A percentile compares a stretch with the other conserved stretches of the same genome.
These are phyloP conservation scores for Oegoconia quadripuncta DNA, from an alignment of 2,888 invertebrate species.

Conservation along the genomic window DNA sequence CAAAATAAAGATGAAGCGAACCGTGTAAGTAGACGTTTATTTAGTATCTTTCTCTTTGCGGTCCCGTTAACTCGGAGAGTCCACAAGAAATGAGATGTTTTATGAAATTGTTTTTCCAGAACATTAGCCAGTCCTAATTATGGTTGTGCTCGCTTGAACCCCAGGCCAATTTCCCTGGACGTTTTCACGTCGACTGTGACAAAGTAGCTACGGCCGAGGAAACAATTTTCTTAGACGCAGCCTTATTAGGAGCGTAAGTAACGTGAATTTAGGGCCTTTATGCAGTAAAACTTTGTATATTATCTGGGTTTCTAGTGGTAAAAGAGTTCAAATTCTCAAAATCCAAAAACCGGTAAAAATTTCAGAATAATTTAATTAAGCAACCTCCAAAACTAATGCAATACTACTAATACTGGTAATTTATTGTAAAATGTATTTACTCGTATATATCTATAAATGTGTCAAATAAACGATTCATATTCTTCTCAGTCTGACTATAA, in stretches of 20 bases:
- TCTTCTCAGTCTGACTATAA: no score
- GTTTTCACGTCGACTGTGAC: constrained; percentile 68
- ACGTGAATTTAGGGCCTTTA: constrained; percentile 42
- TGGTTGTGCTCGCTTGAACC: constrained; percentile 49
- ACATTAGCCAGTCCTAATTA: constrained; percentile 76
- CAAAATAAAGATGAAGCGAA: constrained; percentile 51
- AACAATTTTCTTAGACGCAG: constrained; percentile 56
- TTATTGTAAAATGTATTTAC: no score
- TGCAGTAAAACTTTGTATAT: no score
- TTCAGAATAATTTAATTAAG: no score
- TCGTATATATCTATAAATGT: no score
- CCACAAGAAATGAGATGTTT: constrained; percentile 64
- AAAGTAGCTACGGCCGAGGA: constrained; percentile 56
- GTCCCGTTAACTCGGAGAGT: constrained; percentile 34
- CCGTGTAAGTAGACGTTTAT: constrained; percentile 67
- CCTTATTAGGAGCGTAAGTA: constrained; percentile 57
- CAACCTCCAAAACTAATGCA: no score
- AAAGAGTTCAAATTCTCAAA: neutral
- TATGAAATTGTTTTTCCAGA: constrained; percentile 77
- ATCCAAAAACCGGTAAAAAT: no score
- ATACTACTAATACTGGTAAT: no score
- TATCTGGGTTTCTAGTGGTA: no score
- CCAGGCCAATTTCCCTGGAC: constrained; percentile 67
- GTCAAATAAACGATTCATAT: no score
- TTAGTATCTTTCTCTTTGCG: constrained; percentile 65